Evolutionary conservation across 2,113 vertebrate genomes (phyloP), one percentile per base, ranked within the genome.

Genomic region (Condylura cristata): DNA sequence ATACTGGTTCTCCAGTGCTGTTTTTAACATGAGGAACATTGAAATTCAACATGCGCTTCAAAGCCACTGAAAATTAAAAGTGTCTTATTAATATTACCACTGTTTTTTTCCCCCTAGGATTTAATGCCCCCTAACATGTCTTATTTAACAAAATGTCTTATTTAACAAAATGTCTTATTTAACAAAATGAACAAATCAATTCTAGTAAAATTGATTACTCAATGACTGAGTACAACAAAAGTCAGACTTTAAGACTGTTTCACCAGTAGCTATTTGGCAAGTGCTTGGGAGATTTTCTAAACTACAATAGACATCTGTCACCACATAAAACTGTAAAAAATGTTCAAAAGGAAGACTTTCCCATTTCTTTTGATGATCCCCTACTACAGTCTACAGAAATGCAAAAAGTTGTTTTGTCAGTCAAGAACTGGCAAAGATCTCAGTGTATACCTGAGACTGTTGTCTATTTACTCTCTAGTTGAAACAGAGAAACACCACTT

Each of bases 1-100:
- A 99, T 95, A 99, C 99, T 81, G 99, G 99, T 96, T 99, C 99
- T 81, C 99, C 98, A 91, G 99, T 96, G 82, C 99, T 99, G 98
- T 99, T 99, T 98, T 99, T 99, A 98, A 99, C 97, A 96, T 99
- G 98, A 97, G 99, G 99, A 96, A 99, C 98, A 96, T 99, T 99
- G 97, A 99, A 99, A 98, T 99, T 99, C 97, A 99, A 97, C 99
- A 99, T 99, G 82, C 99, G 99, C 97, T 99, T 99, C 98, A 99
- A 98, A 97, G 99, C 99, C 96, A 98, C 99, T 99, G 96, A 58
- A 98, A 97, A 97, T 86, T 46, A 97, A 86, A 96, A 96, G 9
- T 48, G 68, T 96, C 20, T 12, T 46, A 86, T 87, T 78, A 94
- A 86, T 44, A 92, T 95, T 89, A 96, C 11, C 61, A 72, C 10